phyloP scores from a whole-genome alignment of 2,888 invertebrate species.

The Pimpla rufipes region DNA sequence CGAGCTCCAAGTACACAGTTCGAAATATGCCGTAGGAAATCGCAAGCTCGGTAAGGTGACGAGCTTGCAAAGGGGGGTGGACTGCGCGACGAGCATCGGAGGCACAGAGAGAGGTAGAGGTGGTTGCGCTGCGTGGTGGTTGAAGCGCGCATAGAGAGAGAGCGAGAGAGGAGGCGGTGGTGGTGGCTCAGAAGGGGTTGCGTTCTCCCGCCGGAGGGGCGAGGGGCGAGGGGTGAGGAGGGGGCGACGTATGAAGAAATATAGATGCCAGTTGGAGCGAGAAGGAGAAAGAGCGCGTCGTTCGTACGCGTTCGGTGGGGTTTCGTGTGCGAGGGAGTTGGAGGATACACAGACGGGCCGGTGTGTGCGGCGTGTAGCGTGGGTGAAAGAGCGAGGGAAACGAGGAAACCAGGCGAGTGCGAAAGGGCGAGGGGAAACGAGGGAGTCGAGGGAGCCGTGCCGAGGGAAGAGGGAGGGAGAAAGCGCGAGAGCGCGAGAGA shows the following conservation, averaged over 20 bases:
- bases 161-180: slow-evolving; percentile 9
- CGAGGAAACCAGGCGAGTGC: slow-evolving; percentile 32
- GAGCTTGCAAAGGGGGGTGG: slow-evolving; percentile 40
- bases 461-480: slow-evolving; percentile 41
- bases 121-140: slow-evolving; percentile 34
- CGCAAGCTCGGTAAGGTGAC: slow-evolving; percentile 58
- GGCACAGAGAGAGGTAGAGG: neutral
- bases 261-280: slow-evolving; percentile 37
- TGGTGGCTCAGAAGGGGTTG: slow-evolving; percentile 44
- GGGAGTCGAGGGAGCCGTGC: slow-evolving; percentile 34
- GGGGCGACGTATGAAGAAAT: slow-evolving; percentile 32
- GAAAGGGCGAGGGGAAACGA: slow-evolving; percentile 32
- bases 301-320: slow-evolving; percentile 48
- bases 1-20: neutral
- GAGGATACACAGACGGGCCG: slow-evolving; percentile 5
- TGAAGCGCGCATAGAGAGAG: slow-evolving; percentile 37
- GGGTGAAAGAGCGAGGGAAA: slow-evolving; percentile 39
- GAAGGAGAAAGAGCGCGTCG: slow-evolving; percentile 22
- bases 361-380: neutral
- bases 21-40: slow-evolving; percentile 63
- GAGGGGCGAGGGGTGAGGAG: too few relatives aligned
- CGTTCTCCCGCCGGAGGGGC: slow-evolving; percentile 14
- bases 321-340: slow-evolving; percentile 48
- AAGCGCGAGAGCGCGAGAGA: slow-evolving; percentile 20
- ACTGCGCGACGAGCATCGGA: slow-evolving; percentile 8